Evolutionary conservation across 2,888 invertebrate genomes (phyloP).

Genomic region (Cosmopolites sordidus): DNA sequence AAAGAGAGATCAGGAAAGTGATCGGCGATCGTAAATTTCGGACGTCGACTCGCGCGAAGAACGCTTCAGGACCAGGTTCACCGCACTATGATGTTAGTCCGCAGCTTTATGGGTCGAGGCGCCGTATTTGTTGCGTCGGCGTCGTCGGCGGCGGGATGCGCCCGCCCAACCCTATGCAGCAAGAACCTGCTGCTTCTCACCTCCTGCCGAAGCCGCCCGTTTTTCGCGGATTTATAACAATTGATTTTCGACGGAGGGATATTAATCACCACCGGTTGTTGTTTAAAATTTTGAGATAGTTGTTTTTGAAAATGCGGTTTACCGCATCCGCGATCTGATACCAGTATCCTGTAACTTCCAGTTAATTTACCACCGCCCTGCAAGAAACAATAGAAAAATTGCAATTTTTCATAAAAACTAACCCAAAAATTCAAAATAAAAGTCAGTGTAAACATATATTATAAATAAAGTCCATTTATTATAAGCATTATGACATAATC

Average conservation of each 20-base stretch:
- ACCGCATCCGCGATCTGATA: neutral
- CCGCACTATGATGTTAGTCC: slow-evolving; percentile 49
- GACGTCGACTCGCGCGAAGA: slow-evolving; percentile 23
- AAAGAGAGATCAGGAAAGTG: slow-evolving; percentile 7
- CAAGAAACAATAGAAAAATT: too few relatives aligned
- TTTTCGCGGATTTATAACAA: slow-evolving; percentile 33
- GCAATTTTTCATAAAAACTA: too few relatives aligned
- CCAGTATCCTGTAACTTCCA: too few relatives aligned
- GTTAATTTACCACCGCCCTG: too few relatives aligned
- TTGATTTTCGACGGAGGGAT: slow-evolving; percentile 31
- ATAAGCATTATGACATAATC: too few relatives aligned
- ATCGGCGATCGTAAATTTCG: slow-evolving; percentile 17
- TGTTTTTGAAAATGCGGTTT: neutral
- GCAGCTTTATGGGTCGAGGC: slow-evolving; percentile 43
- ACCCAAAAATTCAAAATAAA: too few relatives aligned
- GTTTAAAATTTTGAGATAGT: slow-evolving; percentile 7
- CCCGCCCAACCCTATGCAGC: slow-evolving; percentile 43
- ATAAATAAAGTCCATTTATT: too few relatives aligned
- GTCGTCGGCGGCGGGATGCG: slow-evolving; percentile 42
- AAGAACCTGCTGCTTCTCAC: slow-evolving; percentile 39
- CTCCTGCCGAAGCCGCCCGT: slow-evolving; percentile 26
- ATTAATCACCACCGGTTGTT: slow-evolving; percentile 22
- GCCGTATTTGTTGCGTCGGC: slow-evolving; percentile 50
- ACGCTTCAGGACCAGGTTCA: slow-evolving; percentile 42
- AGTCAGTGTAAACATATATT: too few relatives aligned